Conservation (phyloP, 2,888 invertebrate species). For the Synergus itoensis region DNA sequence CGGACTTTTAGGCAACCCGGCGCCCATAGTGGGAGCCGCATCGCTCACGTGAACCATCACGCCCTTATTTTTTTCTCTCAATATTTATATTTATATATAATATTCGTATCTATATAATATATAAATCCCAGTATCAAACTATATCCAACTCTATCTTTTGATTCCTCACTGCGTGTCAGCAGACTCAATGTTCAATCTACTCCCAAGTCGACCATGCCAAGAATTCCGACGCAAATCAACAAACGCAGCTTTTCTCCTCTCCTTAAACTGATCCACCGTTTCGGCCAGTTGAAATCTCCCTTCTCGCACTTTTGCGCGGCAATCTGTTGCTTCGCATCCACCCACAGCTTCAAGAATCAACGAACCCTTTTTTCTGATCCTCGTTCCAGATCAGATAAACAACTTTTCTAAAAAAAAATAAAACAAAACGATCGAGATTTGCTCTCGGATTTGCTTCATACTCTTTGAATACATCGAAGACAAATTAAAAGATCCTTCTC, state of each 20-base stretch:
- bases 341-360: slow-evolving; percentile 29
- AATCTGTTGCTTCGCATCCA: slow-evolving; percentile 61
- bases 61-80: slow-evolving; percentile 8
- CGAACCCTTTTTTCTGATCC: background rate
- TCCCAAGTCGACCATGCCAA: background rate
- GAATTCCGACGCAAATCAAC: slow-evolving; percentile 24
- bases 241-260: slow-evolving; percentile 27
- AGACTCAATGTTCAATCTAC: background rate
- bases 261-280: slow-evolving; percentile 38
- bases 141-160: background rate
- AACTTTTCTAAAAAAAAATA: background rate
- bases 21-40: slow-evolving; percentile 69
- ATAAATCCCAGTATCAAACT: background rate
- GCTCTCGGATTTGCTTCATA: background rate
- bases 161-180: background rate
- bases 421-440: background rate
- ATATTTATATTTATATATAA: background rate
- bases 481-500: background rate
- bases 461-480: too few relatives aligned
- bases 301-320: slow-evolving; percentile 47
- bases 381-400: slow-evolving; percentile 17
- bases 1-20: slow-evolving; percentile 91
- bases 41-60: slow-evolving; percentile 75
- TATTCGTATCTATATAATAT: background rate
- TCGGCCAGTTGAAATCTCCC: slow-evolving; percentile 33